Evolutionary conservation across 53 echinoderm and acorn worm species (phyloP), one percentile per base, ranked within the genome.

Genomic region (Astropecten irregularis): DNA sequence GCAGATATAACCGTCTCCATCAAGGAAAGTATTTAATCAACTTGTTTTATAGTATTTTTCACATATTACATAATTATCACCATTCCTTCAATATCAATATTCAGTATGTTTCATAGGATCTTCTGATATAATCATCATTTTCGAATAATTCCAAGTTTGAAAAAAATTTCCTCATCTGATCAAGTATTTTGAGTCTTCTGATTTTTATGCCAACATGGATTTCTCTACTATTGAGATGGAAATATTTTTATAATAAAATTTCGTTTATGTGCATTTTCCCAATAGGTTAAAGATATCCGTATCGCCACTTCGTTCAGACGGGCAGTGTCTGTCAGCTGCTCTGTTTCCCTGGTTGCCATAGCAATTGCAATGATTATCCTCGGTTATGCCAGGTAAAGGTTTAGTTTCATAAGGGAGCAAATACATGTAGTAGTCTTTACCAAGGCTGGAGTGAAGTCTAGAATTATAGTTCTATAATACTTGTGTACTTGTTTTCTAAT

Each of bases 1-100:
- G 65, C 19, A 13, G 65, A 38, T 38, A 21, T 38, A 9, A 65
- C 38, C 8, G 65, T 65, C 38, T 38, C 37, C 65, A 38, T 65
- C 20, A 65, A 65, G 65, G 65, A 3, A 65, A 65, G 65, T 65
- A n/a, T n/a, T n/a, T n/a, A n/a, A n/a, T n/a, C n/a, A n/a, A n/a
- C n/a, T n/a, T n/a, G n/a, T n/a, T n/a, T n/a, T n/a, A n/a, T n/a
- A n/a, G n/a, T n/a, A n/a, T n/a, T n/a, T n/a, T n/a, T n/a, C n/a
- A n/a, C n/a, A n/a, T n/a, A n/a, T n/a, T n/a, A n/a, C n/a, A n/a
- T n/a, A n/a, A n/a, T n/a, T n/a, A n/a, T n/a, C n/a, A n/a, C n/a
- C n/a, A n/a, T n/a, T n/a, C n/a, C n/a, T n/a, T n/a, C n/a, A n/a
- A n/a, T n/a, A n/a, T n/a, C n/a, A n/a, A n/a, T n/a, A n/a, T n/a